Evolutionary conservation across 2,113 vertebrate species (phyloP).

Genomic region (Centropus bengalensis): DNA sequence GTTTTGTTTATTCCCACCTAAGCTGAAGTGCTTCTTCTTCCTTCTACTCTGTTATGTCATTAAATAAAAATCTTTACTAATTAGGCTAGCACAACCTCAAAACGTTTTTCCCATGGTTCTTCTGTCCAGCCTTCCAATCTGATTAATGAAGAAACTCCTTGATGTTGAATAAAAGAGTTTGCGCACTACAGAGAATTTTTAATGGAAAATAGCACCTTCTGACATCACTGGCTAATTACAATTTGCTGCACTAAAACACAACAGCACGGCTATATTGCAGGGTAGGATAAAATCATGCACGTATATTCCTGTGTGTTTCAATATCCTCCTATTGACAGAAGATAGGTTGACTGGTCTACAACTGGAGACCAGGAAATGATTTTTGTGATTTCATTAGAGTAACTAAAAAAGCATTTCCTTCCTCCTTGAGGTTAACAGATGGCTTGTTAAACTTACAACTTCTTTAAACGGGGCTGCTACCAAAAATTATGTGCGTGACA

Average conservation of each 20-base stretch:
- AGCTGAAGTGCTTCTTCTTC: background rate
- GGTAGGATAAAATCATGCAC: slow-evolving; percentile 42
- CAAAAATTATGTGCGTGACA: slow-evolving; percentile 40
- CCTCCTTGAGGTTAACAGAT: slow-evolving; percentile 73
- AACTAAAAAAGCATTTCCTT: slow-evolving; percentile 74
- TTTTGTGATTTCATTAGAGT: slow-evolving; percentile 84
- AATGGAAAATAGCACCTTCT: slow-evolving; percentile 54
- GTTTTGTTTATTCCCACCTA: background rate
- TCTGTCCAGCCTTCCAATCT: background rate
- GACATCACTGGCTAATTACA: slow-evolving; percentile 64
- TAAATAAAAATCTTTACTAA: background rate
- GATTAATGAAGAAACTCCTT: background rate
- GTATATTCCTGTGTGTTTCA: slow-evolving; percentile 74
- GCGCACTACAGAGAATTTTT: background rate
- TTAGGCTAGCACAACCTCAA: background rate
- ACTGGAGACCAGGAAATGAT: slow-evolving; percentile 86
- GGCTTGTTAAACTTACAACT: slow-evolving; percentile 67
- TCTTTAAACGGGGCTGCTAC: slow-evolving; percentile 54
- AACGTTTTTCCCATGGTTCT: background rate
- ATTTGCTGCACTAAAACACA: slow-evolving; percentile 55
- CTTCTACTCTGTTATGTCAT: background rate
- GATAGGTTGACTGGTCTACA: slow-evolving; percentile 76
- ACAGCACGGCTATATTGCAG: background rate
- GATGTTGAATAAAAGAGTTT: slow-evolving; percentile 48
- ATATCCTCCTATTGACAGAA: slow-evolving; percentile 92